Evolutionary conservation across 2,797 vertebrate species (phyloP), one percentile per base, ranked within the genome.

Genomic region (Acanthurus lineatus): DNA sequence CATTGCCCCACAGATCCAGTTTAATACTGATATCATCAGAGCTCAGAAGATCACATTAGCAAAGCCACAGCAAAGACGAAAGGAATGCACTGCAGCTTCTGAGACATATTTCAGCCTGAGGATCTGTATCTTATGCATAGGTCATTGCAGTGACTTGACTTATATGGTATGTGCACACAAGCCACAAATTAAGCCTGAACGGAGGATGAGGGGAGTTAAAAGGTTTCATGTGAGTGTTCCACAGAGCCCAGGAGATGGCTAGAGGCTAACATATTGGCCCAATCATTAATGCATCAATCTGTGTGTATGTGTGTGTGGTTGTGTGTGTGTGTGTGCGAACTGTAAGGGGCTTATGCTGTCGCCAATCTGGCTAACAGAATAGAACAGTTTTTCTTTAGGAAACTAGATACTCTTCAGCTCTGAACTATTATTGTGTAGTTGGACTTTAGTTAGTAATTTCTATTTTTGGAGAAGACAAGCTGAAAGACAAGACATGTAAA

Each of bases 1-100:
- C 97, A 98, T 98, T 98, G 97, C 97, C 96, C 97, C 97, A 99
- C 97, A 96, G 97, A 98, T 97, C 97, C 97, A 97, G 53, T 5
- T 89, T 70, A 79, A 74, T 42, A 19, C 61, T 28, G 51, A 65
- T 48, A 89, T 88, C 66, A 79, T 86, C 78, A 48, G 47, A 38
- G 81, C 75, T 82, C 51, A 67, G 47, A 10, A 66, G 79, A 86
- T 84, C 64, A 57, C 83, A 78, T 84, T 77, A 76, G 72, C 70
- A 69, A 79, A 91, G 72, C 76, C 77, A 77, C 82, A 90, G 82
- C 77, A 89, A 84, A 91, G 76, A 84, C 54, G 19, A 32, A 54
- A 77, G 75, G 86, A 90, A 91, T 82, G 82, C 54, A 8, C 44
- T 4, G 45, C 79, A 81, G 86, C 84, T 84, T 90, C 82, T 47